phyloP scores from a whole-genome alignment of 2,888 invertebrate species.

The Caenorhabditis uteleia region DNA sequence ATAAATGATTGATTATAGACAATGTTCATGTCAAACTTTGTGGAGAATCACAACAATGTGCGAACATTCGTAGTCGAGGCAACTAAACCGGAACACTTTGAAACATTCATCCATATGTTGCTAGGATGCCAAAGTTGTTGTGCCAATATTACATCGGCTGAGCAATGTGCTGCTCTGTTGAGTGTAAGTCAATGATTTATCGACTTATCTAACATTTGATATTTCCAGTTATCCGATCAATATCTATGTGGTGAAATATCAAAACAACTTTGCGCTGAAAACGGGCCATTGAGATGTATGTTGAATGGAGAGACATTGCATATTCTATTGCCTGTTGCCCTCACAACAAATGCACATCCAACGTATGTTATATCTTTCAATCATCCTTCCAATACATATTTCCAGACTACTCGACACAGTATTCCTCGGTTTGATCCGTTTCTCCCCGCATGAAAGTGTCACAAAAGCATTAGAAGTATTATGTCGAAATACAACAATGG shows the following conservation, averaged over 20 bases:
- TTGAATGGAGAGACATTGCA: slow-evolving; percentile 52
- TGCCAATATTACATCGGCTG: slow-evolving; percentile 31
- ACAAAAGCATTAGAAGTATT: slow-evolving; percentile 35
- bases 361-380: slow-evolving; percentile 15
- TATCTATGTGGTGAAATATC: slow-evolving; percentile 56
- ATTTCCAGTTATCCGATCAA: slow-evolving; percentile 60
- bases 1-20: slow-evolving; percentile 39
- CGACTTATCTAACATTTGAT: background rate
- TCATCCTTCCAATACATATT: background rate
- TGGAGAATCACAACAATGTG: slow-evolving; percentile 47
- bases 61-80: slow-evolving; percentile 51
- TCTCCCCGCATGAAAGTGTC: slow-evolving; percentile 36
- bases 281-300: slow-evolving; percentile 47
- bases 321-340: slow-evolving; percentile 48
- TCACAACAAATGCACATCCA: slow-evolving; percentile 36
- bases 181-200: slow-evolving; percentile 34
- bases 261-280: slow-evolving; percentile 40
- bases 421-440: slow-evolving; percentile 41
- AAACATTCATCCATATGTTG: slow-evolving; percentile 53
- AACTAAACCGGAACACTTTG: slow-evolving; percentile 33
- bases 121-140: slow-evolving; percentile 43
- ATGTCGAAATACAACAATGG: slow-evolving; percentile 17
- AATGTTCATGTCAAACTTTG: slow-evolving; percentile 57
- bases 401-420: slow-evolving; percentile 44
- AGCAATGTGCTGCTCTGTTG: slow-evolving; percentile 48